phyloP scores from a whole-genome alignment of 2,797 vertebrate genomes.

The Pampus argenteus region DNA sequence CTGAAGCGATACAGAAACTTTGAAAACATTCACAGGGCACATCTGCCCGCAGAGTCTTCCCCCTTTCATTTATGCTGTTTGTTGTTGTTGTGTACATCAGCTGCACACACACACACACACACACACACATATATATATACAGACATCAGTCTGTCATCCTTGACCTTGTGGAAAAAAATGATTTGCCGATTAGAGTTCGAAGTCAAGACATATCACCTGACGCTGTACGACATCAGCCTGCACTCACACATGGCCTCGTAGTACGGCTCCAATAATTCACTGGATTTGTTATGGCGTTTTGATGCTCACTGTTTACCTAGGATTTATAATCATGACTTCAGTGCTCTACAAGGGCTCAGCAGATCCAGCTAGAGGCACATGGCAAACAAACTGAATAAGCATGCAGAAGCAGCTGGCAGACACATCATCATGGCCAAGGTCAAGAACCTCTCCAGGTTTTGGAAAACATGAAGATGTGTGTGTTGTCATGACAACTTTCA shows the following conservation, averaged over 20 bases:
- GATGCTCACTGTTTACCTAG: constrained; percentile 60
- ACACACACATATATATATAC: constrained; percentile 12
- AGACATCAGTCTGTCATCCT: constrained; percentile 49
- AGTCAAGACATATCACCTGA: constrained; percentile 46
- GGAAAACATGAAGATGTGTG: constrained; percentile 37
- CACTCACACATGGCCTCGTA: constrained; percentile 54
- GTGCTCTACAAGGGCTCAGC: constrained; percentile 41
- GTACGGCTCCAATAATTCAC: constrained; percentile 44
- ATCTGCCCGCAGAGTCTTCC: constrained; percentile 50
- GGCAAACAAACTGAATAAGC: constrained; percentile 60
- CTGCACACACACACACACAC: constrained; percentile 17
- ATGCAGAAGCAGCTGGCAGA: constrained; percentile 49
- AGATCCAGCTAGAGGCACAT: constrained; percentile 46
- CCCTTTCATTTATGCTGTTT: constrained; percentile 42
- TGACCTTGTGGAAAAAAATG: constrained; percentile 57
- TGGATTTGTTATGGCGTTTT: constrained; percentile 63
- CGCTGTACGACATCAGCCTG: constrained; percentile 55
- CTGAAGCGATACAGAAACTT: constrained; percentile 50
- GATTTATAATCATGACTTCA: constrained; percentile 73
- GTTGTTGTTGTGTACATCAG: constrained; percentile 18
- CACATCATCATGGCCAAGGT: constrained; percentile 68
- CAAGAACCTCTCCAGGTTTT: constrained; percentile 50
- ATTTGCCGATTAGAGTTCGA: constrained; percentile 50
- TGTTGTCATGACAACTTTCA: constrained; percentile 34
- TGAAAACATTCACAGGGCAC: constrained; percentile 51